Evolutionary conservation across 2,888 invertebrate species (phyloP).

Genomic region (Rotaria sp.): DNA sequence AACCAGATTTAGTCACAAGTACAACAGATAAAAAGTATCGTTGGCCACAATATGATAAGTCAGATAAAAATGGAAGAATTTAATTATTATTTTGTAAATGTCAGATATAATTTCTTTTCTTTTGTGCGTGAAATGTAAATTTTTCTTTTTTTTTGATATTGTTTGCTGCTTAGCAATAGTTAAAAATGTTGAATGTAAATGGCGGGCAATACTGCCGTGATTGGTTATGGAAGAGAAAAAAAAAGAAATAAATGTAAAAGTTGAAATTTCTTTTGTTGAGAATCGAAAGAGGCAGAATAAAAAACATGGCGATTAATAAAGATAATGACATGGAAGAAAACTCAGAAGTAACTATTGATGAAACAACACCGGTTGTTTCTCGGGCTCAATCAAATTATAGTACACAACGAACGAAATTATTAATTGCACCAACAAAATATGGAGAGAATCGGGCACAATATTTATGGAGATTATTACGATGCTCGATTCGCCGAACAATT

Average conservation of each 20-base stretch:
- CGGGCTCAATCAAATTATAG: conserved; percentile 25
- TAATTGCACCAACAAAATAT: not conserved
- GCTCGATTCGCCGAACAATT: conserved; percentile 22
- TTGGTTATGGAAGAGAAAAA: not conserved
- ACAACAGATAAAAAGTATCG: conserved; percentile 8
- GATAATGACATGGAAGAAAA: not conserved
- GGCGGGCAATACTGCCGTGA: not conserved
- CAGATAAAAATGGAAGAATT: not conserved
- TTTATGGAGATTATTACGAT: conserved; percentile 20
- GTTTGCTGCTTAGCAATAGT: conserved; percentile 24
- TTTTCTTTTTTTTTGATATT: not conserved
- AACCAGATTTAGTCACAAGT: not conserved
- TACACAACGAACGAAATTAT: not conserved
- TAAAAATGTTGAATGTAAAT: not conserved
- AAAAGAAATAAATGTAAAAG: not conserved
- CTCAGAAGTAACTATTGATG: not conserved
- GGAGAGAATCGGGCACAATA: not conserved
- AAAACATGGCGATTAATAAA: not conserved
- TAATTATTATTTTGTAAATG: conserved; percentile 3
- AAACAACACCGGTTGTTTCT: not conserved
- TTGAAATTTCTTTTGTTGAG: not conserved
- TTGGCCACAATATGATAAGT: not conserved
- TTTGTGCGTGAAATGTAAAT: not conserved
- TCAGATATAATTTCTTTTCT: not conserved
- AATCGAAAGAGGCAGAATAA: not conserved